Percentiles rank a stretch among this genome's conserved stretches.
phyloP scores from a whole-genome alignment of 64 coral and sea anemone species.

The Montipora efflorescens region DNA sequence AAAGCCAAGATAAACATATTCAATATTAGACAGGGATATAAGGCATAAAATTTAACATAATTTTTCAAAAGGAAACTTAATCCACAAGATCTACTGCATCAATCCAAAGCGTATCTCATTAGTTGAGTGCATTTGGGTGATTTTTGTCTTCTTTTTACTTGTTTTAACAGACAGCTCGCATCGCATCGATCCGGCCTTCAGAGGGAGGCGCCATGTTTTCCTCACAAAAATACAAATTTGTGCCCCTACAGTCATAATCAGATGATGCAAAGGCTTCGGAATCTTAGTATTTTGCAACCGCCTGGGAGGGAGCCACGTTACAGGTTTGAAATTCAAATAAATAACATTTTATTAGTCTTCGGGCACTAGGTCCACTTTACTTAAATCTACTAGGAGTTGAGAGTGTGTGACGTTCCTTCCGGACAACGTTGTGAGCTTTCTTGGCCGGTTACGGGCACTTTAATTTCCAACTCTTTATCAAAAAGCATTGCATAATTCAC shows the following conservation, averaged over 20 bases:
- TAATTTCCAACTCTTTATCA: background rate
- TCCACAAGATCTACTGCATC: too few relatives aligned
- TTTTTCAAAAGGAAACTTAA: too few relatives aligned
- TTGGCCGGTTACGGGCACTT: background rate
- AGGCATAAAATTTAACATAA: too few relatives aligned
- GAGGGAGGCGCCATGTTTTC: constrained; percentile 86
- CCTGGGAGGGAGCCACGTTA: constrained; percentile 66
- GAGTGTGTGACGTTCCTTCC: too few relatives aligned
- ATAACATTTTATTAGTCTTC: background rate
- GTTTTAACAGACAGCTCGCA: constrained; percentile 60
- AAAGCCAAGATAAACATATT: too few relatives aligned
- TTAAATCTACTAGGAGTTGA: background rate
- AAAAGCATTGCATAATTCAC: too few relatives aligned
- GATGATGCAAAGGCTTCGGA: constrained; percentile 54
- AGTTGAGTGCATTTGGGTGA: background rate
- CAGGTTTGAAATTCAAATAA: constrained; percentile 13
- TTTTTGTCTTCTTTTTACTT: background rate
- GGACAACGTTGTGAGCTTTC: background rate
- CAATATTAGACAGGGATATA: background rate
- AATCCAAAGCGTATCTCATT: too few relatives aligned
- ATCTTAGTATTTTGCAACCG: constrained; percentile 14
- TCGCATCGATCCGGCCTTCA: constrained; percentile 72
- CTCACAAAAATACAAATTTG: constrained; percentile 36
- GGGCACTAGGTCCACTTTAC: too few relatives aligned
- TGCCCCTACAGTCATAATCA: constrained; percentile 47